Conservation (phyloP, 1,140 invertebrate genomes). For the Berghia stephanieae region DNA sequence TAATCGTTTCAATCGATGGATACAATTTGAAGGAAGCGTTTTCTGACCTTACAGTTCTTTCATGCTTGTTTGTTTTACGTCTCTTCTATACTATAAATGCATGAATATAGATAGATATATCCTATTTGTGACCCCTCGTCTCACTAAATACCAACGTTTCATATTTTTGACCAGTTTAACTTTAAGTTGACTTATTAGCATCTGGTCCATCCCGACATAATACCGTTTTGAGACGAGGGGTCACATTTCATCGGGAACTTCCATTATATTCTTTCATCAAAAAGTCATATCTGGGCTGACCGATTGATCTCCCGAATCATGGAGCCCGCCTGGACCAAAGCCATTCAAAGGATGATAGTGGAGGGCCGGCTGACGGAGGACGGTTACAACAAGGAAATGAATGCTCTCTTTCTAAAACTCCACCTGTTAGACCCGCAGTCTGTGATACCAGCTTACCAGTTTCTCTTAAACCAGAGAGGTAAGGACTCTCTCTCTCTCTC, state of each 20-base stretch:
- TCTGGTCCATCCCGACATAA: too few species aligned
- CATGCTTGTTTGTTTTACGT: background rate
- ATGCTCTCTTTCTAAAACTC: constrained; percentile 61
- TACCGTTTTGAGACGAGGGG: too few species aligned
- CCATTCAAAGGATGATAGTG: constrained; percentile 49
- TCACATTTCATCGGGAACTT: too few species aligned
- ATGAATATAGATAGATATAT: too few species aligned
- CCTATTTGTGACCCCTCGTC: background rate
- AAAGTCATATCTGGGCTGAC: constrained; percentile 56
- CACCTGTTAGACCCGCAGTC: constrained; percentile 61
- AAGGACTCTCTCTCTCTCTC: constrained; percentile 29
- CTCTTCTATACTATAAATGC: background rate
- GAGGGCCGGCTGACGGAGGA: constrained; percentile 51
- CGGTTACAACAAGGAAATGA: constrained; percentile 62
- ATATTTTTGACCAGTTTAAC: too few species aligned
- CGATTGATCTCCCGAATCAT: constrained; percentile 47
- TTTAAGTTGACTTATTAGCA: too few species aligned
- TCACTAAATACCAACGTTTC: too few species aligned
- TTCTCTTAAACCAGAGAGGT: constrained; percentile 57
- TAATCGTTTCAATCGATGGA: too few species aligned
- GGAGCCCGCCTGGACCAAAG: constrained; percentile 53
- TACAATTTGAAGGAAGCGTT: too few species aligned
- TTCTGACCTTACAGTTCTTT: too few species aligned
- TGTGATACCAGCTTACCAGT: constrained; percentile 60
- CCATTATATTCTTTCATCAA: background rate